Base-by-base conservation (phyloP, 2,888 invertebrate genomes). In the Alloscopus bannaensis region DNA sequence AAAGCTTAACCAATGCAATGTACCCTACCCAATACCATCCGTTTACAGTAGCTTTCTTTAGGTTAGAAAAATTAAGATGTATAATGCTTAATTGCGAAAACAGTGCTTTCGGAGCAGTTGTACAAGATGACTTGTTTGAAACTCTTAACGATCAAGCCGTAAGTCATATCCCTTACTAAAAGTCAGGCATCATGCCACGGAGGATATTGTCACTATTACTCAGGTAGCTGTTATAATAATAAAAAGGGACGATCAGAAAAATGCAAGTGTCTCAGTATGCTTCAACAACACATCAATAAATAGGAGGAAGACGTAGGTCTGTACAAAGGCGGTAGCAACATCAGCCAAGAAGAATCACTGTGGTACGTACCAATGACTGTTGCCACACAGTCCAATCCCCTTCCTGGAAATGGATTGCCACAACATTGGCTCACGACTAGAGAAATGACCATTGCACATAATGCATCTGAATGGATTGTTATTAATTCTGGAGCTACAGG, bases 101-200 rank as follows among this genome's bases (percentile, higher is more conserved):
- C 75, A 87, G 87, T 64, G 85, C 85, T 36, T 89, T 90, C 87
- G 88, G 89, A 6, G 91, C 91, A 81, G 92, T 93, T 0, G 91
- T 90, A 81, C 92, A 93, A 87, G 91, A 92, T 84, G 92, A 93
- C 86, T 88, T 94, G 0, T 94, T 93, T 92, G 86, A 88, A 16
- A 89, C 91, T 60, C 84, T 90, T 29, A 88, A 88, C 3, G 86
- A 87, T 70, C 86, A 86, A 40, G 89, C 86, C 3, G 78, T 82
- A 90, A 92, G 0, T 93, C 93, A 0, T 93, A 92, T 87, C 94
- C 94, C 0, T 89, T 93, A 0, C 88, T 94, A 3, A 90, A 89
- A 0, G 90, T 93, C 0, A 36, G 65, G 45, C 57, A 64, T 16
- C 66, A 59, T 18, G 22, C 71, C 6, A 18, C 72, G 1, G 65